These are phyloP conservation scores for Quiscalus mexicanus DNA, from an alignment of 2,113 vertebrate genomes.

Conservation along the genomic window DNA sequence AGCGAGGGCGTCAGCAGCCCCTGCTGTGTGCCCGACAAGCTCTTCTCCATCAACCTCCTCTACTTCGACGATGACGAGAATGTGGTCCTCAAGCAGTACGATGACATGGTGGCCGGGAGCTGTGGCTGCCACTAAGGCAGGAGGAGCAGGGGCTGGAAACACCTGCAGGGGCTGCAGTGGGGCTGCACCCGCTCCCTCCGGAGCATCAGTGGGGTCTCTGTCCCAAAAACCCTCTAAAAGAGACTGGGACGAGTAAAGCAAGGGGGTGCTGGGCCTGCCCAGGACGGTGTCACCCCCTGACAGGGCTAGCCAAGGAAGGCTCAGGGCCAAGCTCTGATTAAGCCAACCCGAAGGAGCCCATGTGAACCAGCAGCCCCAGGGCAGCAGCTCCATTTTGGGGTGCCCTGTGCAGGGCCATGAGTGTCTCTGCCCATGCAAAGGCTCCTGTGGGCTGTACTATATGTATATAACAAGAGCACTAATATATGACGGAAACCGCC, in stretches of 20 bases:
- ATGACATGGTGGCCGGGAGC: constrained; percentile 83
- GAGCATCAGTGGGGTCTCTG: not conserved
- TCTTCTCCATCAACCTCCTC: constrained; percentile 80
- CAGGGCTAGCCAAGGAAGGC: not conserved
- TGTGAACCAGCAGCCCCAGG: not conserved
- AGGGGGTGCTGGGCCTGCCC: not conserved
- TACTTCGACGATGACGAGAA: constrained; percentile 86
- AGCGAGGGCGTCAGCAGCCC: constrained; percentile 72
- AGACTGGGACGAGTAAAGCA: not conserved
- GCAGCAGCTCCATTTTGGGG: not conserved
- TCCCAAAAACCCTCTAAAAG: not conserved
- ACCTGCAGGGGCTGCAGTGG: accelerated
- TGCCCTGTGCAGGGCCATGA: accelerated
- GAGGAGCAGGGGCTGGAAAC: not conserved
- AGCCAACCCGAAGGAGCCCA: accelerated
- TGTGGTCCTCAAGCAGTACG: constrained; percentile 84
- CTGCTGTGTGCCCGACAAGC: constrained; percentile 83
- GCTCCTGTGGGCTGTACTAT: constrained; percentile 37
- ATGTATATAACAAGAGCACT: constrained; percentile 67
- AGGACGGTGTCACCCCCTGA: not conserved
- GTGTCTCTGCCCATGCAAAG: accelerated
- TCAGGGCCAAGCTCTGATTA: not conserved
- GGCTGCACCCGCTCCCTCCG: not conserved
- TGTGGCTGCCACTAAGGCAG: constrained; percentile 80
- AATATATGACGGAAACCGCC: constrained; percentile 23